Evolutionary conservation across 2,797 vertebrate genomes (phyloP), one percentile per base, ranked within the genome.

Genomic region (Diplodus puntazzo): DNA sequence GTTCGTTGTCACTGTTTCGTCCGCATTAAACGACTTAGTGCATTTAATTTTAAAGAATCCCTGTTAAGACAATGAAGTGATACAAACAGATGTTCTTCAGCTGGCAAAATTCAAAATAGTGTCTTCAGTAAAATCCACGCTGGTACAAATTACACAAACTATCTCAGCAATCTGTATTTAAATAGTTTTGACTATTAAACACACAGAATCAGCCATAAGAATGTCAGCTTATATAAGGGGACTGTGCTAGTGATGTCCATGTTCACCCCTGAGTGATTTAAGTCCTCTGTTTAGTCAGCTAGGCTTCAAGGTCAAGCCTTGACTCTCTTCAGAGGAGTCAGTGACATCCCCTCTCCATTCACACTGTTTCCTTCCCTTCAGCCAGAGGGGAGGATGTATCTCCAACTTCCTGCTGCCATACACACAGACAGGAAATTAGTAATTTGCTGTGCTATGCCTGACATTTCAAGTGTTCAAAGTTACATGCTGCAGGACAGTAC

Each of bases 371-470:
- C 92, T 95, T 95, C 94, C 94, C 92, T 91, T 85, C 88, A 81
- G 88, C 89, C 87, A 77, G 89, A 90, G 92, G 89, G 82, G 90
- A 95, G 92, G 92, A 95, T 94, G 90, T 94, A 92, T 94, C 91
- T 90, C 86, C 75, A 81, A 91, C 92, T 93, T 95, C 93, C 94
- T 95, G 92, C 92, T 91, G 86, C 87, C 87, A 82, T 86, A 93
- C 86, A 92, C 90, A 89, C 91, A 90, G 89, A 92, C 93, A 94
- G 95, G 94, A 95, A 94, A 94, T 92, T 84, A 90, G 85, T 92
- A 85, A 87, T 93, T 93, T 93, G 89, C 93, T 83, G 79, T 81
- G 73, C 88, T 87, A 80, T 81, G 89, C 80, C 89, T 89, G 88
- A 92, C 91, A 91, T 93, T 91, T 93, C 82, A 73, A 88, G 67